phyloP scores from a whole-genome alignment of 2,888 invertebrate genomes.

The Lydus trimaculatus region DNA sequence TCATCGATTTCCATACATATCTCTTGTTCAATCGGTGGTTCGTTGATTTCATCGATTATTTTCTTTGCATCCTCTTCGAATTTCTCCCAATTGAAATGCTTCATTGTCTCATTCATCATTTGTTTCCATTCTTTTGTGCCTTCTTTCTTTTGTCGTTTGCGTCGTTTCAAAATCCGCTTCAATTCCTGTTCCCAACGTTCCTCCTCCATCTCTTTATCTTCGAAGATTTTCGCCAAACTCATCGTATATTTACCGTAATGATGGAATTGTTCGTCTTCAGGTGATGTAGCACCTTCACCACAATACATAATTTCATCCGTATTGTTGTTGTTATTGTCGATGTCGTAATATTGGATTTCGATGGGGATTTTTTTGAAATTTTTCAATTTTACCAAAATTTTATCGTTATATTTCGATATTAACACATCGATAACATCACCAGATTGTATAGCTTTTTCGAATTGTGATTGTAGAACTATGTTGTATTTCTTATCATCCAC shows the following conservation, averaged over 20 bases:
- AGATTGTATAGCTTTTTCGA: slow-evolving; percentile 79
- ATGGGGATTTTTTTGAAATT: slow-evolving; percentile 79
- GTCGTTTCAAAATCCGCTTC: slow-evolving; percentile 53
- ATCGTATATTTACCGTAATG: slow-evolving; percentile 68
- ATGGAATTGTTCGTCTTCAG: slow-evolving; percentile 62
- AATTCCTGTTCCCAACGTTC: slow-evolving; percentile 68
- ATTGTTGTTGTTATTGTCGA: slow-evolving; percentile 20
- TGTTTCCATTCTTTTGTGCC: slow-evolving; percentile 65
- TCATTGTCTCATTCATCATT: slow-evolving; percentile 69
- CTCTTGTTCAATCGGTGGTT: slow-evolving; percentile 49
- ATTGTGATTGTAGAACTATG: slow-evolving; percentile 75
- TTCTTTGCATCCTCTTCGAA: slow-evolving; percentile 68
- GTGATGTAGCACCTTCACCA: slow-evolving; percentile 74
- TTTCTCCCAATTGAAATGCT: slow-evolving; percentile 71
- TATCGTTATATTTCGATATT: slow-evolving; percentile 78
- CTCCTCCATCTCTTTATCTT: slow-evolving; percentile 76
- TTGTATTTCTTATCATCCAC: slow-evolving; percentile 78
- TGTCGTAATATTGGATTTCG: slow-evolving; percentile 50
- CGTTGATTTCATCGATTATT: slow-evolving; percentile 60
- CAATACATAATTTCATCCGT: slow-evolving; percentile 64
- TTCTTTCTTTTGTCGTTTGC: slow-evolving; percentile 56
- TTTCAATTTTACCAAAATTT: slow-evolving; percentile 74
- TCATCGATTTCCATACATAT: slow-evolving; percentile 65
- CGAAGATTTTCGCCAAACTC: slow-evolving; percentile 75
- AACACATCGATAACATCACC: slow-evolving; percentile 80